A percentile compares a stretch with the other conserved stretches of the same genome.
Conservation (phyloP, 2,797 vertebrate species). For the Pseudochromis fuscus region DNA sequence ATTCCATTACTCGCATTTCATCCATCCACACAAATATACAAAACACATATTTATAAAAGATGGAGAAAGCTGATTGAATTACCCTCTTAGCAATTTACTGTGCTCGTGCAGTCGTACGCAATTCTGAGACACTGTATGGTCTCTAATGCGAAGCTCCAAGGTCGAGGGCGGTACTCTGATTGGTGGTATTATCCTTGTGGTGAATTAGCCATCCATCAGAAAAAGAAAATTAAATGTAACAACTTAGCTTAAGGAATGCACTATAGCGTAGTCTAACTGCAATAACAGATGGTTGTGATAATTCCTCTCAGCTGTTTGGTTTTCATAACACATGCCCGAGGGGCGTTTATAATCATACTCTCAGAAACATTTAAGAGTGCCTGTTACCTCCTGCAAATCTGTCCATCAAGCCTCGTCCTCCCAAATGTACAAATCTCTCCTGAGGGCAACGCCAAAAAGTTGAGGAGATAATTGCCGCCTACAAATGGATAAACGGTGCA, state of each 20-base stretch:
- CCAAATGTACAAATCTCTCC: background rate
- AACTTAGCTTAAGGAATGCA: background rate
- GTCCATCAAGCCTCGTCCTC: background rate
- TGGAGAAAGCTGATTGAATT: constrained; percentile 33
- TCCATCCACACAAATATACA: constrained; percentile 4
- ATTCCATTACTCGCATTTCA: constrained; percentile 18
- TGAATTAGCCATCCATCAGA: constrained; percentile 9
- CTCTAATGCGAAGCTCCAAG: constrained; percentile 10
- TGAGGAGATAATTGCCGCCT: background rate
- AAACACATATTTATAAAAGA: constrained; percentile 1
- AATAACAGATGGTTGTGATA: constrained; percentile 6
- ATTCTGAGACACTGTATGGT: background rate
- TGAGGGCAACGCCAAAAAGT: constrained; percentile 1
- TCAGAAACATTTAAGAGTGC: background rate
- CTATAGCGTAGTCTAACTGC: background rate
- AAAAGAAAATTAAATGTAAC: constrained; percentile 8
- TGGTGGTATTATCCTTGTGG: constrained; percentile 14
- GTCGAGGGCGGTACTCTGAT: constrained; percentile 2
- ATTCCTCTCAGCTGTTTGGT: background rate
- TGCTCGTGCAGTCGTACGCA: constrained; percentile 27
- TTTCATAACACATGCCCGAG: background rate
- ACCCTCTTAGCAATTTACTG: background rate
- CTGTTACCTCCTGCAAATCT: background rate
- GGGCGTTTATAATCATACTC: background rate
- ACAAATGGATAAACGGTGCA: background rate